Conservation (phyloP, 2,888 invertebrate species). For the Polylopha cassiicola region DNA sequence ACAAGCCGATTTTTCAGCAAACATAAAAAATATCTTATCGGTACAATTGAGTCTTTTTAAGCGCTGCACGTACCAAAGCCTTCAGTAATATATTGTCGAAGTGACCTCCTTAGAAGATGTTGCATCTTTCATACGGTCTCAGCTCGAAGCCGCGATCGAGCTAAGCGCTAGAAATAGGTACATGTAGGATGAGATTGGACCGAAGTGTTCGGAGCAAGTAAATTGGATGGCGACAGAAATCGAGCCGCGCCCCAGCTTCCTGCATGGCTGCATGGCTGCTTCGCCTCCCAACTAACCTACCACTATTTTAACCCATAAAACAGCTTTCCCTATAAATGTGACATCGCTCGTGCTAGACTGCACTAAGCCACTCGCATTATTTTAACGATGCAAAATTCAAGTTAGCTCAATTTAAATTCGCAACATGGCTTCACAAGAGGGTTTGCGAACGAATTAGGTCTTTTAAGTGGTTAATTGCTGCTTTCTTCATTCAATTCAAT, state of each 20-base stretch:
- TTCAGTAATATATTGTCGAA: slow-evolving; percentile 2
- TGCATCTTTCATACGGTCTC: background rate
- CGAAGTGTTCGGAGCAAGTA: slow-evolving; percentile 13
- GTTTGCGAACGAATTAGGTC: too few relatives aligned
- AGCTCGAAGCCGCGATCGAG: slow-evolving; percentile 3
- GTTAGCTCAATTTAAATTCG: too few relatives aligned
- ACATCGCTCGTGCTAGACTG: too few relatives aligned
- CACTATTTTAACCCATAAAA: slow-evolving; percentile 1
- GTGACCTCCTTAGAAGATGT: slow-evolving; percentile 1
- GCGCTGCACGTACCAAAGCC: too few relatives aligned
- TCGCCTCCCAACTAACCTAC: slow-evolving; percentile 3
- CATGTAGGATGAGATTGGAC: slow-evolving; percentile 14
- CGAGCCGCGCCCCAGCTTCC: slow-evolving; percentile 5
- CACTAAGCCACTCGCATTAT: too few relatives aligned
- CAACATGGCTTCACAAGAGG: too few relatives aligned
- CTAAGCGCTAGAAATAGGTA: background rate
- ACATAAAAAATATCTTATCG: too few relatives aligned
- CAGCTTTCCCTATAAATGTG: background rate
- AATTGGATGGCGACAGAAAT: slow-evolving; percentile 17
- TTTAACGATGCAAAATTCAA: too few relatives aligned
- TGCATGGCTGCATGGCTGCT: slow-evolving; percentile 19
- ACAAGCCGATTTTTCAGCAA: too few relatives aligned
- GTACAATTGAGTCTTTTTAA: too few relatives aligned
- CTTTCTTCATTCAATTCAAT: too few relatives aligned
- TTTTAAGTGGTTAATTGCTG: too few relatives aligned